Conservation (phyloP, 2,797 vertebrate genomes). For the Tokudaia muenninki region DNA sequence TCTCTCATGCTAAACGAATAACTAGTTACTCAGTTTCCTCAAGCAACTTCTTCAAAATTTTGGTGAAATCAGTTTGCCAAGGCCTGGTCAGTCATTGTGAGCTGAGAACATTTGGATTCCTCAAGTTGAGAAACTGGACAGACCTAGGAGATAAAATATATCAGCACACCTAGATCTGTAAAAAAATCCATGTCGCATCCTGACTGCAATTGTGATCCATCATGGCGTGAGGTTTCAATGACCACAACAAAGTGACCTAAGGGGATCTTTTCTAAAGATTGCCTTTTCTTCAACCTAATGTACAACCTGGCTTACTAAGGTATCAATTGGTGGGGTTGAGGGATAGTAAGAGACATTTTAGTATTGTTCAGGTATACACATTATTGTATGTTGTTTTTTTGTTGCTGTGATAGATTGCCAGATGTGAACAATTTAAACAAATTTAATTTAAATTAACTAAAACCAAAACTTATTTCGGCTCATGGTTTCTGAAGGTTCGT, state of each 20-base stretch:
- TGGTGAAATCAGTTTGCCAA: constrained; percentile 35
- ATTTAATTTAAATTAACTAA: not conserved
- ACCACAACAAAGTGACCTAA: not conserved
- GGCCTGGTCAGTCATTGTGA: not conserved
- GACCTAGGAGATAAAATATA: not conserved
- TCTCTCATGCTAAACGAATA: constrained; percentile 61
- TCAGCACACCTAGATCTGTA: not conserved
- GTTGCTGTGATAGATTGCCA: not conserved
- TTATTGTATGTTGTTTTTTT: not conserved
- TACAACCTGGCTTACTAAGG: not conserved
- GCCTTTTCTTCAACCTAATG: not conserved
- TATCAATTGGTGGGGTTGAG: not conserved
- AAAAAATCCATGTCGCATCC: no score
- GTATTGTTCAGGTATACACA: not conserved
- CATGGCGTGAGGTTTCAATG: not conserved
- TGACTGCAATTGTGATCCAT: not conserved
- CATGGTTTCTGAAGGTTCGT: not conserved
- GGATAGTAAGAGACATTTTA: not conserved
- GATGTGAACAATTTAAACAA: not conserved
- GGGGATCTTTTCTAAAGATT: not conserved
- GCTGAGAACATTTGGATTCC: not conserved
- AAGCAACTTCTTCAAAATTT: constrained; percentile 56
- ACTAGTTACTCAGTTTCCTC: constrained; percentile 34
- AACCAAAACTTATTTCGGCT: not conserved
- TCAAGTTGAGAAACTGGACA: not conserved